Evolutionary conservation across 2,797 vertebrate genomes (phyloP), one percentile per base, ranked within the genome.

Genomic region (Enoplosus armatus): DNA sequence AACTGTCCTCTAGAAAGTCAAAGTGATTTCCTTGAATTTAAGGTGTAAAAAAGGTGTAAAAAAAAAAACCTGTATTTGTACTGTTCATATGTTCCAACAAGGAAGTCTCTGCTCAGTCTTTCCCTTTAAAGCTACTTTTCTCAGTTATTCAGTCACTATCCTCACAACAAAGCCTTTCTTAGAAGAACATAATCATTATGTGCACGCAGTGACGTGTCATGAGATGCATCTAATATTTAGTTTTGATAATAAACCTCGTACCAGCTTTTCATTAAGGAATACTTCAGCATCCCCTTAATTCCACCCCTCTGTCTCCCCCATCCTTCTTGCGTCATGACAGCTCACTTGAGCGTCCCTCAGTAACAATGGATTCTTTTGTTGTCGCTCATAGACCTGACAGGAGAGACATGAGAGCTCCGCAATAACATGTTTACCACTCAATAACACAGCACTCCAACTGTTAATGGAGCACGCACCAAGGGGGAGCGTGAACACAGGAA

Each of bases 291-390:
- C 58, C 47, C 47, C 50, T 67, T 62, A 35, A 68, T 71, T 35
- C 39, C 22, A 11, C 41, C 45, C 39, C 6, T 51, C 72, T 18
- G 9, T 41, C 54, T 69, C 56, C 26, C 18, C 41, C 24, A 2
- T 48, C 72, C 53, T n/a, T 65, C 33, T 31, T 72, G 66, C 63
- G 41, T 87, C 81, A 87, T 2, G 24, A 72, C 77, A 80, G 5
- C 59, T 73, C 75, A 84, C 85, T 89, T 68, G 60, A 89, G 76
- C 47, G 1, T 79, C 79, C 75, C 60, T 72, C 71, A 10, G 55
- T n/a, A 64, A 90, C 85, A 85, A 88, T 66, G 53, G 62, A 51
- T 60, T 47, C 67, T 67, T 82, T 85, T 88, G 83, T 88, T 51
- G 47, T 77, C 2, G 18, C 51, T 66, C 72, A 54, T 33, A 70